These are phyloP conservation scores for Columba guinea DNA, from an alignment of 2,797 vertebrate species.

Conservation along the genomic window DNA sequence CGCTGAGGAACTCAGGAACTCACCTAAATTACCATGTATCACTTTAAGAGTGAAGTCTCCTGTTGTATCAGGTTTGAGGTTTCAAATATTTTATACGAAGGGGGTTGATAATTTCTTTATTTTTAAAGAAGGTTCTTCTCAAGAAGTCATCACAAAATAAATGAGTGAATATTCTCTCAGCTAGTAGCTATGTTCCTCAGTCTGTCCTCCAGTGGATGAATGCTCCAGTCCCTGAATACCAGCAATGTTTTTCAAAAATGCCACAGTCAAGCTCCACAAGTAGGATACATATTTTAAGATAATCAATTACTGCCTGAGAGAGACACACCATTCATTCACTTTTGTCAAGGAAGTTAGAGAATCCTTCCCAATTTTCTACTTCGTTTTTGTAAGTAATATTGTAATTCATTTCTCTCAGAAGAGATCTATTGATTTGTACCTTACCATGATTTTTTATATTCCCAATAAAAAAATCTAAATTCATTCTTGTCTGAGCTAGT, in stretches of 20 bases:
- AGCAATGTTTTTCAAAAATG: neutral
- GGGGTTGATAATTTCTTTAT: neutral
- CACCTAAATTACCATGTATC: neutral
- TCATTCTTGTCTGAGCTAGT: neutral
- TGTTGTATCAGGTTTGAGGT: neutral
- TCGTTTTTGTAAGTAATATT: neutral
- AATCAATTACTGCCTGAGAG: neutral
- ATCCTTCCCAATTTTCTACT: neutral
- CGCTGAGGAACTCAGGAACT: neutral
- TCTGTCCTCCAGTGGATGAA: neutral
- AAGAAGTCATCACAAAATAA: neutral
- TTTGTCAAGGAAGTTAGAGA: neutral
- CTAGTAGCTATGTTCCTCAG: neutral
- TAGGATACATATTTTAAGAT: neutral
- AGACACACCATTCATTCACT: neutral
- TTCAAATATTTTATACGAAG: neutral
- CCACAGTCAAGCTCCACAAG: neutral
- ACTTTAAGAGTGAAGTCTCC: neutral
- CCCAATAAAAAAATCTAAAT: neutral
- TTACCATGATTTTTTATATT: neutral
- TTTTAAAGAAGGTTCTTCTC: neutral
- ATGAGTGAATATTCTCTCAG: neutral
- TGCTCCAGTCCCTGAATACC: neutral
- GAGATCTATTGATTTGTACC: neutral
- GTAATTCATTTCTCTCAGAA: neutral